Evolutionary conservation across 2,113 vertebrate genomes (phyloP), one percentile per base, ranked within the genome.

Genomic region (Syrmaticus mikado): DNA sequence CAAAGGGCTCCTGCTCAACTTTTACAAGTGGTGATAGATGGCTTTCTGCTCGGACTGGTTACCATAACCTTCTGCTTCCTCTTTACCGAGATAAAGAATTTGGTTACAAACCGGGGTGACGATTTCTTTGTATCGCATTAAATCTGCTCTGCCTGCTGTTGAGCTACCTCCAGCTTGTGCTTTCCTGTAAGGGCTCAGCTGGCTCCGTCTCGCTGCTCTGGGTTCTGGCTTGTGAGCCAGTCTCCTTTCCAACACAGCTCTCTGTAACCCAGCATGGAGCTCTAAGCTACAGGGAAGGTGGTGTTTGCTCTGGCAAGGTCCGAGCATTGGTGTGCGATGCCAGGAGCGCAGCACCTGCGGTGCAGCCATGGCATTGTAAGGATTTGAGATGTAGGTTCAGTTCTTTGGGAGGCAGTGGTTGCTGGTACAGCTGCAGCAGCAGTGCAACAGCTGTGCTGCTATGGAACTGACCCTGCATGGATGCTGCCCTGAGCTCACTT

Each of bases 331-430:
- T 38, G 7, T 2, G 12, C 5, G 4, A 16, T 6, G 22, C 0
- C 2, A 6, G 7, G 55, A 45, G 77, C 67, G 66, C 0, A 2
- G 58, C 46, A 92, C 65, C 41, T 1, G 67, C 13, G 1, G 15
- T 2, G 11, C 4, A 15, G 45, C 48, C 5, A 0, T 13, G 0
- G 3, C 1, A 30, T 1, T 13, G 27, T 28, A 16, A 6, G 8
- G 60, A 10, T 70, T 27, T 71, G 53, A 74, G 68, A 7, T 3
- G n/a, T 17, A 61, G 15, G 32, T 72, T 57, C 16, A 67, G 11
- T 38, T 1, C 58, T 77, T 72, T 1, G 4, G 67, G 10, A 8
- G 67, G 64, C 2, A 65, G 55, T 68, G 83, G 62, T 90, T 60
- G 52, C 88, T 34, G 41, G 4, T n/a, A 7, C 60, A 71, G 85